Evolutionary conservation across 1,140 invertebrate genomes (phyloP).

Genomic region (Thrips palmi): DNA sequence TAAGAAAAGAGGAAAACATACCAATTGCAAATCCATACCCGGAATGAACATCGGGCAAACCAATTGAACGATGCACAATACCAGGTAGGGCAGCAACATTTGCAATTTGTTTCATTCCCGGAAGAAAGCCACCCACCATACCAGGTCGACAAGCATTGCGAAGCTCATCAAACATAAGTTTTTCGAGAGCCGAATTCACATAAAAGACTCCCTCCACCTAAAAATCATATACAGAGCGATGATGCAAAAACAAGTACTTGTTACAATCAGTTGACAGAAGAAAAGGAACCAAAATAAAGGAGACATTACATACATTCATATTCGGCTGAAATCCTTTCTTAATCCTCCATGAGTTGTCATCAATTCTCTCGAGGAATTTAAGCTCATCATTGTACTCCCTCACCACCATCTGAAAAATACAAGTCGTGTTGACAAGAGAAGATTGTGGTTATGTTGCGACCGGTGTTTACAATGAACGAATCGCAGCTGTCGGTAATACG

Average conservation of each 20-base stretch:
- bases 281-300: conserved; percentile 8
- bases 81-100: conserved; percentile 98
- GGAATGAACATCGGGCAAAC: conserved; percentile 95
- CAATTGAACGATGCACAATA: conserved; percentile 79
- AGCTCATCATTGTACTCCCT: conserved; percentile 88
- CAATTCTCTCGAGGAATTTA: conserved; percentile 81
- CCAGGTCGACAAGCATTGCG: conserved; percentile 75
- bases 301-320: conserved; percentile 68
- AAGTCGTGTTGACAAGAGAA: no score
- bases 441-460: no score
- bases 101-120: conserved; percentile 97
- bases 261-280: conserved; percentile 3
- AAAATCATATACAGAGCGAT: conserved; percentile 13
- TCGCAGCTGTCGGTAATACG: no score
- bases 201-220: conserved; percentile 96
- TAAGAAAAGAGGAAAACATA: conserved; percentile 19
- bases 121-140: conserved; percentile 86
- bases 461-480: no score
- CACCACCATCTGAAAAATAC: conserved; percentile 82
- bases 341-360: conserved; percentile 73
- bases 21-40: conserved; percentile 99
- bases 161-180: conserved; percentile 95
- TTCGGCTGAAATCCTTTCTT: conserved; percentile 99
- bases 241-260: conserved; percentile 8
- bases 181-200: conserved; percentile 83